Base-by-base conservation (phyloP, 2,113 vertebrate species). In the Synchiropus splendidus region DNA sequence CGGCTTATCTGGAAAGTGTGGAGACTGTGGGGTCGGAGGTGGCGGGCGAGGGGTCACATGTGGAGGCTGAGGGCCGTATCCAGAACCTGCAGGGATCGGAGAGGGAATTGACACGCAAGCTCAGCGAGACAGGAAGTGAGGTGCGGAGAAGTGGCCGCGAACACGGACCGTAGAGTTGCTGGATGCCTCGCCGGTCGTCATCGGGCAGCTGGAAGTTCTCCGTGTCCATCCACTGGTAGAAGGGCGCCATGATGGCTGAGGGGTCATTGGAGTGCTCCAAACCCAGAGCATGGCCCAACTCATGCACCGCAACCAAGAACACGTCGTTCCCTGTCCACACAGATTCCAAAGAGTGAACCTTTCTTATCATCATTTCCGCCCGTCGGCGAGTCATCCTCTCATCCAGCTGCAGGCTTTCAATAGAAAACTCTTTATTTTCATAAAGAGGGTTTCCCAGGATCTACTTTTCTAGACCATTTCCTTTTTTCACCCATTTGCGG, bases 161-260 rank as follows among this genome's bases (percentile, higher is more conserved):
- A 16, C 5, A 64, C 64, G 16, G 16, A 82, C 91, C 89, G 31
- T 94, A 94, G 15, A 94, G 83, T 30, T 90, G 86, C 58, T 93
- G 90, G 42, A 94, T 83, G 43, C 91, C 91, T 12, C 78, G 79
- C 12, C 75, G 86, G 64, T 94, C 91, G 1, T 93, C 91, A 0
- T 91, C 89, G 0, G 91, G 90, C 33, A 94, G 74, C 37, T 77
- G 60, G 3, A 93, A 94, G 77, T 84, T 88, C 6, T 91, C 87
- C 0, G 90, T 94, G 67, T 94, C 90, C 91, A 94, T 93, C 90
- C 90, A 94, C 68, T 92, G 90, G 74, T 94, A 94, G 68, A 92
- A 93, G 2, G 91, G 91, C 0, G 90, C 90, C 91, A 94, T 94
- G 63, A 94, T 92, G 59, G 91, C 90, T 0, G 89, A 92, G 0